Conservation (phyloP, 2,797 vertebrate genomes). For the Acomys russatus region DNA sequence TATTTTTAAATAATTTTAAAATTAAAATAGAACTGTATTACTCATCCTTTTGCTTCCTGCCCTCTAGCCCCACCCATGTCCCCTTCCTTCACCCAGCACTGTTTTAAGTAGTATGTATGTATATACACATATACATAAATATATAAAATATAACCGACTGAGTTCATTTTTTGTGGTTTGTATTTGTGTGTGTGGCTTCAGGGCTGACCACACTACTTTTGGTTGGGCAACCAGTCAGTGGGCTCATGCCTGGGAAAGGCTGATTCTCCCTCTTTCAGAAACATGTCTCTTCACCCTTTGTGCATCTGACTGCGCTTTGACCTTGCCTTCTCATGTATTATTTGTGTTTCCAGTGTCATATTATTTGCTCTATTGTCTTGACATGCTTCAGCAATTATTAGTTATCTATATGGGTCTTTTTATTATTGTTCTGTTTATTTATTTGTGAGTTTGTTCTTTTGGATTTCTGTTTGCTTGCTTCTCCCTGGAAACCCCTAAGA, state of each 20-base stretch:
- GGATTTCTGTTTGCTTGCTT: neutral
- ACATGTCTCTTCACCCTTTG: too few species aligned
- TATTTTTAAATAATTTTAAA: neutral
- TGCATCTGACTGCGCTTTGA: too few species aligned
- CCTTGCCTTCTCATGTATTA: too few species aligned
- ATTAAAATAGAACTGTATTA: neutral
- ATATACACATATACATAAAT: neutral
- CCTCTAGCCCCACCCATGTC: neutral
- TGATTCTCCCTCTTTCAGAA: neutral
- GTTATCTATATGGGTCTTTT: neutral
- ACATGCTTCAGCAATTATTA: neutral
- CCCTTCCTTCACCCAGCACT: neutral
- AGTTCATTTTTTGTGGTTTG: neutral
- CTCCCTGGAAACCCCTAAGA: too few species aligned
- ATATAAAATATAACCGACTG: neutral
- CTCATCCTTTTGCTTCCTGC: neutral
- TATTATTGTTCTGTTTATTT: neutral
- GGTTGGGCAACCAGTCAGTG: too few species aligned
- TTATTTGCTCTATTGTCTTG: too few species aligned
- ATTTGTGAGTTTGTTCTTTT: neutral
- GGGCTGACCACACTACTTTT: too few species aligned
- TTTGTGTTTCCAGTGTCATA: too few species aligned
- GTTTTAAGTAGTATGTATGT: too few species aligned
- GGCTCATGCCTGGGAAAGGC: neutral
- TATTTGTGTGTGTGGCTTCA: neutral